Base-by-base conservation (phyloP, 2,113 vertebrate genomes). In the Fulica atra region DNA sequence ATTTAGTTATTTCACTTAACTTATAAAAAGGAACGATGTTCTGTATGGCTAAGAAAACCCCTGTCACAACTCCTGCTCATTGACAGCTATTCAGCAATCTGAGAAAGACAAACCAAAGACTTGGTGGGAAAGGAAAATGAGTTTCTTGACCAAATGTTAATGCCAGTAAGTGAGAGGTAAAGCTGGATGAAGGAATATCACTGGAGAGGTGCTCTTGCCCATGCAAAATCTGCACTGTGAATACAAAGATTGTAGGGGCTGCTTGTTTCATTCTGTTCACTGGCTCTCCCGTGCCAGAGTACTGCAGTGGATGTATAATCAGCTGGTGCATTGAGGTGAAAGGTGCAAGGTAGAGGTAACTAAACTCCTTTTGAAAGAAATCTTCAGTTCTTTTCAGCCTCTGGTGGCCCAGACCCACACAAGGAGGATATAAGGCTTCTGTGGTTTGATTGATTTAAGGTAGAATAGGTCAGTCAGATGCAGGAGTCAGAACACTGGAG, bases 381-480 rank as follows among this genome's bases (percentile, higher is more conserved):
- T 51, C 28, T 60, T 19, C 5, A 3, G 42, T 35, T 72, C n/a
- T 44, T 78, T 86, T 35, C 64, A 82, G 86, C 29, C 46, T 42
- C 26, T 73, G 35, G 31, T 1, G 42, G 51, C 63, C 17, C 79
- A 77, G 77, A 69, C 48, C 23, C 38, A 31, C 92, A 15, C 35
- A 69, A 33, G 82, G 56, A 89, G 46, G 63, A 64, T 76, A 24
- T 13, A 50, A 84, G 54, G 24, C 50, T 69, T 88, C 61, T 0
- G 1, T 29, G 46, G 16, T 78, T 78, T 92, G 93, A 92, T 87
- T 88, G 92, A 92, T 90, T 92, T 79, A 69, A 83, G 78, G 92
- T 85, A 56, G 85, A 90, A 85, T 46, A 87, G 82, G 66, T 94
- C 84, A 78, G 84, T 89, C 71, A 70, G 87, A 85, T 26, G 87